Base-by-base conservation (phyloP, 2,797 vertebrate species). In the Smutsia gigantea region DNA sequence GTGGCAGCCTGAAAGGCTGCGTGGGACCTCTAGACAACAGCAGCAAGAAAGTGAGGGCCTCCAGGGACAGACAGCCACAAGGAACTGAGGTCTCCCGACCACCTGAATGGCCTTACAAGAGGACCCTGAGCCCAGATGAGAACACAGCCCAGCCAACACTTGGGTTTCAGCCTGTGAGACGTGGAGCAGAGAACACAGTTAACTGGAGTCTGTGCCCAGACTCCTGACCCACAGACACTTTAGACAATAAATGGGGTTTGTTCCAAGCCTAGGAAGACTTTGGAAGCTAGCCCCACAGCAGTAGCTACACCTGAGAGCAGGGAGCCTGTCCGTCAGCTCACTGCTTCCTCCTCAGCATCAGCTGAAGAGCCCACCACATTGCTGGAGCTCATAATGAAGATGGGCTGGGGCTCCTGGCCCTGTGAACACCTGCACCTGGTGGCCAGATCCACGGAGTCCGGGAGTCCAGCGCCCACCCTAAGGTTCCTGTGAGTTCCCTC, bases 61-160 rank as follows among this genome's bases (percentile, higher is more conserved):
- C 25, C 0, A 0, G 14, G 10, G 11, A 3, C 27, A 0, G 0
- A 9, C 0, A 66, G 3, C 42, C 37, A 7, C 13, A 13, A 53
- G 31, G 42, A 72, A 14, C 31, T 42, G 21, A 57, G 31, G 57
- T n/a, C 14, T 23, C 37, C 78, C 4, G 2, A 37, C 39, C 34
- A 51, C 13, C 15, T 2, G 59, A 17, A 15, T 15, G 15, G 72
- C 23, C 21, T 37, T 18, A 18, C 77, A 34, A 72, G 82, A 55
- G 7, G 0, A 19, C 19, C 12, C 53, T 5, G 5, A 9, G 12
- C 7, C 23, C 31, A 85, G 25, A 63, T 7, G 59, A 81, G n/a
- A 21, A 18, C 21, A 18, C 0, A 13, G 14, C 9, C 14, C 34
- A 5, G 64, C 2, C 8, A 39, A 34, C 4, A 1, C 5, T 46